Percentiles rank a stretch among this genome's conserved stretches.
Evolutionary conservation across 2,888 invertebrate genomes (phyloP).

Genomic region (Neoascia interrupta): DNA sequence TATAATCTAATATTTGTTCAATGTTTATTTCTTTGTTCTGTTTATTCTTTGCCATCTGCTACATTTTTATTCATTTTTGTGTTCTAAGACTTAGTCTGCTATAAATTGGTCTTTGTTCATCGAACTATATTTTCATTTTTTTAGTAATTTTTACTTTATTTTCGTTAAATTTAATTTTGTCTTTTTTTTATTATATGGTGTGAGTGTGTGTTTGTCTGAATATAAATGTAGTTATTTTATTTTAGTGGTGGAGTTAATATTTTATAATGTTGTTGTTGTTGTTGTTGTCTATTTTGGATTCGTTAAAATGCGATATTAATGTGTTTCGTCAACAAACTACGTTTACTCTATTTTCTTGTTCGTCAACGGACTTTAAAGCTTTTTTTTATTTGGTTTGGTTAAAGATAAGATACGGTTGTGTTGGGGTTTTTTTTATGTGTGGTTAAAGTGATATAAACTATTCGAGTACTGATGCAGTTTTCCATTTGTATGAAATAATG

Average conservation of each 20-base stretch:
- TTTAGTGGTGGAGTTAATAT: constrained; percentile 16
- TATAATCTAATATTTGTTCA: constrained; percentile 40
- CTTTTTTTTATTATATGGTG: constrained; percentile 37
- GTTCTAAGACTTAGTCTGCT: constrained; percentile 68
- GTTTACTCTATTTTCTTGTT: constrained; percentile 44
- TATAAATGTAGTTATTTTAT: constrained; percentile 7
- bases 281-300: constrained; percentile 18
- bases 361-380: constrained; percentile 68
- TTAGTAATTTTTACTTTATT: constrained; percentile 26
- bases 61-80: constrained; percentile 28
- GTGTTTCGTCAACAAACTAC: too few species aligned
- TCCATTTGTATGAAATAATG: constrained; percentile 65
- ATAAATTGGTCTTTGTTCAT: constrained; percentile 70
- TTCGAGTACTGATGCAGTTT: constrained; percentile 68
- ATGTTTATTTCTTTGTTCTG: constrained; percentile 37
- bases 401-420: constrained; percentile 25
- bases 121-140: constrained; percentile 56
- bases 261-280: constrained; percentile 14
- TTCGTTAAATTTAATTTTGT: constrained; percentile 49
- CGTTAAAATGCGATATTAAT: constrained; percentile 38
- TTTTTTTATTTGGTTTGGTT: constrained; percentile 40
- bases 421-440: constrained; percentile 20
- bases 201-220: constrained; percentile 32
- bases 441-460: constrained; percentile 21
- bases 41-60: constrained; percentile 56